Conservation (phyloP, 2,797 vertebrate genomes). For the Picus viridis region DNA sequence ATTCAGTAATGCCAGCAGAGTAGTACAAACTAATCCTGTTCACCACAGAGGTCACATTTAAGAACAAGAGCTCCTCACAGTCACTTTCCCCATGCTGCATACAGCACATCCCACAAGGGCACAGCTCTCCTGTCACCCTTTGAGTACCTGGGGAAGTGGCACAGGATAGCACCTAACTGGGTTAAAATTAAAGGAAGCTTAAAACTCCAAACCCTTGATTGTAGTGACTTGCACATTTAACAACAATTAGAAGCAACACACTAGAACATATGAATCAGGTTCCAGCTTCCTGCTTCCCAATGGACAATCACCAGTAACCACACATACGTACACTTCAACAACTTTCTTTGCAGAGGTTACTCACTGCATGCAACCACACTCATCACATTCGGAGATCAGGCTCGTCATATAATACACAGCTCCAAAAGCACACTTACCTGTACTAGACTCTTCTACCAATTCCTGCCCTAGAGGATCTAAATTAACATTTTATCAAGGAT, state of each 20-base stretch:
- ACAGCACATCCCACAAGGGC: accelerated
- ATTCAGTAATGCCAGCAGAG: slow-evolving; percentile 29
- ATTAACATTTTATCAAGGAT: background rate
- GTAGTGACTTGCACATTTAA: background rate
- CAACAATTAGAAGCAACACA: background rate
- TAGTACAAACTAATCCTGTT: slow-evolving; percentile 31
- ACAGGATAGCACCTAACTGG: background rate
- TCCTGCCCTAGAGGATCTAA: background rate
- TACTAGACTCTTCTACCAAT: background rate
- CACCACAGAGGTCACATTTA: background rate
- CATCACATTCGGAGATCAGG: background rate
- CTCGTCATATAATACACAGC: accelerated
- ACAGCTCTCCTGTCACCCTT: background rate
- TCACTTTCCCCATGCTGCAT: accelerated
- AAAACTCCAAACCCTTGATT: background rate
- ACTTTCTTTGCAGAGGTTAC: background rate
- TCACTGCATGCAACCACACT: accelerated
- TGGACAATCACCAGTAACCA: background rate
- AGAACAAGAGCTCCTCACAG: background rate
- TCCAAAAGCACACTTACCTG: background rate
- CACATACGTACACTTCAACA: accelerated
- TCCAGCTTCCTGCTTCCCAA: background rate
- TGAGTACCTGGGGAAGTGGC: background rate
- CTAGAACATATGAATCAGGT: accelerated
- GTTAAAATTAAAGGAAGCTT: background rate